phyloP scores from a whole-genome alignment of 30 jellyfish, hydroid and myxozoan genomes.

The Sanderia malayensis region DNA sequence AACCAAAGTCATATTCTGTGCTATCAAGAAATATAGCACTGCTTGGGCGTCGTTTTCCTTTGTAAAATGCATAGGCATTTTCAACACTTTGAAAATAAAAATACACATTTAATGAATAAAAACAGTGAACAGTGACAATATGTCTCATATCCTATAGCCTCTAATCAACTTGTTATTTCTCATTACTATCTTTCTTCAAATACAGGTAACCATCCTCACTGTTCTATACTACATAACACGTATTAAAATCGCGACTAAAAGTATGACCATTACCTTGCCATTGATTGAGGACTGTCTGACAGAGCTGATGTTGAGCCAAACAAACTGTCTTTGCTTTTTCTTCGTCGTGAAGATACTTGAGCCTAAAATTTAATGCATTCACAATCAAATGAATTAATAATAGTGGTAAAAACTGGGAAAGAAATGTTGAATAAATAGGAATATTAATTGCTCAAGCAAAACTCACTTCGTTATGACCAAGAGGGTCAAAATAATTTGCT shows the following conservation, averaged over 20 bases:
- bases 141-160: no score
- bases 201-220: no score
- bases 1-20: slow-evolving; percentile 47
- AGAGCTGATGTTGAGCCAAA: slow-evolving; percentile 86
- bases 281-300: slow-evolving; percentile 69
- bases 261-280: slow-evolving; percentile 83
- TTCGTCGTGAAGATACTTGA: slow-evolving; percentile 40
- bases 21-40: slow-evolving; percentile 70
- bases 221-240: no score
- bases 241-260: no score
- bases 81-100: slow-evolving; percentile 48
- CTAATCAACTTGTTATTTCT: no score
- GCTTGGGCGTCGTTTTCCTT: slow-evolving; percentile 73
- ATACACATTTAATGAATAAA: no score
- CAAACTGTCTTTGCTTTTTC: slow-evolving; percentile 76
- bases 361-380: slow-evolving; percentile 10
- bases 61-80: slow-evolving; percentile 65
- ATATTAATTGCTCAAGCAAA: no score
- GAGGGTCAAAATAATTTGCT: slow-evolving; percentile 53
- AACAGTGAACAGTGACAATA: no score
- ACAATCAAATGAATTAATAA: background rate
- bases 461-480: slow-evolving; percentile 67
- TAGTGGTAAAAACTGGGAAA: no score
- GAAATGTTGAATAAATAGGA: no score
- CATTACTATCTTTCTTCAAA: no score